These are phyloP conservation scores for Arothron firmamentum DNA, from an alignment of 2,113 vertebrate genomes.

Conservation along the genomic window DNA sequence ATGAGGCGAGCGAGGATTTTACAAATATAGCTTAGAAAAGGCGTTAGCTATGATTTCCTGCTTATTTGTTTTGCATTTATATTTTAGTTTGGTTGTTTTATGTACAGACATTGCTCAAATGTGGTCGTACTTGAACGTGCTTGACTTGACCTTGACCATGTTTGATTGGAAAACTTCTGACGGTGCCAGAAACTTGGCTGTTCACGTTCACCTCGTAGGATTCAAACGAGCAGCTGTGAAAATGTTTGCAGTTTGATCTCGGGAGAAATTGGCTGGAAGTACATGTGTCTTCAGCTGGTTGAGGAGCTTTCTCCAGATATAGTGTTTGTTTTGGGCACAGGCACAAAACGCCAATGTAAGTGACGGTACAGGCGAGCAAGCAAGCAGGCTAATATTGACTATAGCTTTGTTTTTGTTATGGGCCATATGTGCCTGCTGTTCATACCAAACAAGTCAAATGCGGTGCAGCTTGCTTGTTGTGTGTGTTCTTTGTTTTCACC, in stretches of 20 bases:
- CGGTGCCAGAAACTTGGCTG: not conserved
- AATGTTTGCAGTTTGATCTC: conserved; percentile 66
- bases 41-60: not conserved
- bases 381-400: conserved; percentile 78
- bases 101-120: not conserved
- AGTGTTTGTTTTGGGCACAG: conserved; percentile 77
- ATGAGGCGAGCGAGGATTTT: too few relatives aligned
- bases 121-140: not conserved
- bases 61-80: not conserved
- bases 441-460: conserved; percentile 42
- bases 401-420: conserved; percentile 65
- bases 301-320: conserved; percentile 61
- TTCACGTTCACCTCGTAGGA: conserved; percentile 24
- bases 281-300: conserved; percentile 77
- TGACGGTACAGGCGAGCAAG: conserved; percentile 75
- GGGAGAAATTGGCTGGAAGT: conserved; percentile 42
- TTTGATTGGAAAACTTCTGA: not conserved
- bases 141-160: too few relatives aligned
- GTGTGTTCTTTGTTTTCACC: not conserved
- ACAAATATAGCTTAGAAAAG: too few relatives aligned
- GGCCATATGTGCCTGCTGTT: conserved; percentile 57
- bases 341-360: conserved; percentile 72
- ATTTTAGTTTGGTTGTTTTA: not conserved
- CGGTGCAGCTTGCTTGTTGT: conserved; percentile 16
- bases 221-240: conserved; percentile 63